A percentile compares a stretch with the other conserved stretches of the same genome.
phyloP scores from a whole-genome alignment of 2,888 invertebrate genomes.

The Patella caerulea region DNA sequence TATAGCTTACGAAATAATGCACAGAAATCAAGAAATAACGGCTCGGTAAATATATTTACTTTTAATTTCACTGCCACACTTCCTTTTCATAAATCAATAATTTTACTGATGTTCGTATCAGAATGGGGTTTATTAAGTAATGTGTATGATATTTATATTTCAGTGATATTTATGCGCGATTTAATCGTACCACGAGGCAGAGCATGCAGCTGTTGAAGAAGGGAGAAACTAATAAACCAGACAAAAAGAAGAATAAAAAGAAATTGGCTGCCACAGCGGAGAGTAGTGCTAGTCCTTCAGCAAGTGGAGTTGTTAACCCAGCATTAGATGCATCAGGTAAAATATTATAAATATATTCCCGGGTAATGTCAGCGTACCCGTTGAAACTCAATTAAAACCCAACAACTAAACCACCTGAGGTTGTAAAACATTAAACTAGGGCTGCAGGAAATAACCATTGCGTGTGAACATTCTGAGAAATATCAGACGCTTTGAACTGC shows the following conservation, averaged over 20 bases:
- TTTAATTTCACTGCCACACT: not conserved
- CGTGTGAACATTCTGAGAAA: no score
- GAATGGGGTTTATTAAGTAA: no score
- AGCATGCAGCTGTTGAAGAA: not conserved
- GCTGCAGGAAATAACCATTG: no score
- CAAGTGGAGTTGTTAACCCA: not conserved
- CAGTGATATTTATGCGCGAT: constrained; percentile 3
- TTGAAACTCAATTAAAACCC: no score
- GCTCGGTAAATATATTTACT: constrained; percentile 25
- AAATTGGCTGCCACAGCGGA: not conserved
- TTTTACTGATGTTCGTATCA: no score
- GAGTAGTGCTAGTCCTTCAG: not conserved
- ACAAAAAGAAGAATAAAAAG: not conserved
- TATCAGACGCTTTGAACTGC: no score
- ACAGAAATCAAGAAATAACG: constrained; percentile 26
- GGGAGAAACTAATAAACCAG: not conserved
- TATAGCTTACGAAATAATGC: constrained; percentile 37
- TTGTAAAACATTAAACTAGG: no score
- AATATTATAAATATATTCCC: no score
- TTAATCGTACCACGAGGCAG: not conserved
- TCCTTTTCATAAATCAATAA: no score
- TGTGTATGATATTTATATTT: no score
- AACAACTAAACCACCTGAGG: no score
- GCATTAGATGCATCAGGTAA: not conserved
- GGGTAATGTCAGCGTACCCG: no score